Evolutionary conservation across 2,113 vertebrate genomes (phyloP), one percentile per base, ranked within the genome.

Genomic region (Poeciliopsis prolifica): DNA sequence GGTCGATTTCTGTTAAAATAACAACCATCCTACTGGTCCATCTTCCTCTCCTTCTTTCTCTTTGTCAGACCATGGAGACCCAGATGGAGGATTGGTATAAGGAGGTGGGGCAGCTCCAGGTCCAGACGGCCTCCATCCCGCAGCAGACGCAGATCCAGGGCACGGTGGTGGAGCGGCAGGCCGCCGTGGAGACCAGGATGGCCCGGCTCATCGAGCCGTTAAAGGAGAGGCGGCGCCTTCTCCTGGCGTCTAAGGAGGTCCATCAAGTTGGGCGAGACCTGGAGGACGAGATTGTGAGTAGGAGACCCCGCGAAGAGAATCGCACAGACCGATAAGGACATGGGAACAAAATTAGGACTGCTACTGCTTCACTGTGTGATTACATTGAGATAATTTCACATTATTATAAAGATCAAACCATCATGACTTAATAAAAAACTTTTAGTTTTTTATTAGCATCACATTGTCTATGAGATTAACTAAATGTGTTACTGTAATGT

Each of bases 81-180:
- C 97, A 98, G 87, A 95, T 97, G 94, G 96, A 98, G 86, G 94
- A 95, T 78, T 97, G 96, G 96, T 97, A 94, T 85, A 92, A 94
- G 74, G 97, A 98, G 91, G 96, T 95, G 67, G 96, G 96, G 17
- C 94, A 96, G 63, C 86, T 98, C 29, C 96, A 97, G 91, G 94
- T 87, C 6, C 95, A 96, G 93, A 94, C 95, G 0, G 81, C 95
- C 0, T 93, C 95, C 74, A 91, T 98, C 74, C 95, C 96, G 0
- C 93, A 94, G 86, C 95, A 96, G 85, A 94, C 91, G 0, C 88
- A 93, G 35, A 86, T 94, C 65, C 93, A 94, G 75, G 95, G 94
- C 70, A 81, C 88, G 24, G 95, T 97, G 35, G 92, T 86, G 0
- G 95, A 92, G 87, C 91, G 91, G 68, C 97, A 97, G 91, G 86